phyloP scores from a whole-genome alignment of 2,113 vertebrate species.

The Bambusicola thoracicus region DNA sequence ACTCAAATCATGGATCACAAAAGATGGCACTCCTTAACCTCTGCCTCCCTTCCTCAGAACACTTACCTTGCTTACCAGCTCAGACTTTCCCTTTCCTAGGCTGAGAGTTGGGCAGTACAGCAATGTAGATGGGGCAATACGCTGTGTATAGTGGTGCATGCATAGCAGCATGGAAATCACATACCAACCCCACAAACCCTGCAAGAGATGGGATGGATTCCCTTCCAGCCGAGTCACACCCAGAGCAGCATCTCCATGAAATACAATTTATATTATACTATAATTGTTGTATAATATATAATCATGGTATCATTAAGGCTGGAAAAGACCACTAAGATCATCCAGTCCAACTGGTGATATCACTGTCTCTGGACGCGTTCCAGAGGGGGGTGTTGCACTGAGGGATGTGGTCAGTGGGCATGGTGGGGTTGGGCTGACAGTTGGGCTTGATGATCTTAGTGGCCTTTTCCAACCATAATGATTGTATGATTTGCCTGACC shows the following conservation, averaged over 20 bases:
- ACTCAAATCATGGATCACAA: fast-evolving
- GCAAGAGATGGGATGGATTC: background rate
- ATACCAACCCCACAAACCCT: background rate
- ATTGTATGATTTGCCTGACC: background rate
- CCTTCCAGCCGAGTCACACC: background rate
- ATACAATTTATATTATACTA: no score
- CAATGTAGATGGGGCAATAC: background rate
- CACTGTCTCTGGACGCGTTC: no score
- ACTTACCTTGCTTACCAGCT: background rate
- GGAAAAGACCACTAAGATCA: no score
- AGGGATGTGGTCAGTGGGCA: no score
- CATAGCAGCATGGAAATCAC: background rate
- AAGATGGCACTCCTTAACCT: background rate
- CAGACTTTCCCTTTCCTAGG: background rate
- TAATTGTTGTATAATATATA: no score
- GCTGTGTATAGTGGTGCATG: background rate
- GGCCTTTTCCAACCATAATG: no score
- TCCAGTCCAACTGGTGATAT: no score
- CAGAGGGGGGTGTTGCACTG: no score
- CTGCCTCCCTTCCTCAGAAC: background rate
- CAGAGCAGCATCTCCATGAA: background rate
- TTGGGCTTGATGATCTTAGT: no score
- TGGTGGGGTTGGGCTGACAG: no score
- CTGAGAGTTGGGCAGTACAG: background rate
- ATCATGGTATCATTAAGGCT: no score